Conservation (phyloP, 2,113 vertebrate genomes). For the Ramphastos sulfuratus region DNA sequence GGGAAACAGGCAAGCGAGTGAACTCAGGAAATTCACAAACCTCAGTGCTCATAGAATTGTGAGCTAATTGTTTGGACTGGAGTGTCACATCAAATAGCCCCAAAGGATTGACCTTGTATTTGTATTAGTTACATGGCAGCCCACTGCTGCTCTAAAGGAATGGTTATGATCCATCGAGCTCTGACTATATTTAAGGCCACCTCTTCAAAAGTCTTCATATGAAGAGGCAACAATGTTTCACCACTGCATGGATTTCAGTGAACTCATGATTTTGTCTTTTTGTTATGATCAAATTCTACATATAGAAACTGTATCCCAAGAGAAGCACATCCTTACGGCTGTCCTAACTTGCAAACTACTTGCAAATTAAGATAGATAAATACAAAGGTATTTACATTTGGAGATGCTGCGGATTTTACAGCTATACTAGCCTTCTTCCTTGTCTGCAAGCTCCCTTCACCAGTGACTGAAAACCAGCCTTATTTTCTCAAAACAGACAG, state of each 20-base stretch:
- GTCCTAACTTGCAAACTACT: not conserved
- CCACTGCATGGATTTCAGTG: accelerated
- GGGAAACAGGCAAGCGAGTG: not conserved
- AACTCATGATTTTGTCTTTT: not conserved
- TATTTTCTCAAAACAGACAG: not conserved
- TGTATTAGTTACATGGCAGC: conserved; percentile 13
- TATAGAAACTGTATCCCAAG: not conserved
- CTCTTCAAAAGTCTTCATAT: not conserved
- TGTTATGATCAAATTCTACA: not conserved
- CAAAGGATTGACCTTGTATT: conserved; percentile 24
- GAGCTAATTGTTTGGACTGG: conserved; percentile 15
- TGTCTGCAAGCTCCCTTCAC: not conserved
- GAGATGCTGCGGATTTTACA: not conserved
- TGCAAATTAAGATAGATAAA: not conserved
- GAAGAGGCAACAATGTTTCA: not conserved
- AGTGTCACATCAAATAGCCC: not conserved
- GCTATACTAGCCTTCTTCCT: accelerated
- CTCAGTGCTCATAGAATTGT: not conserved
- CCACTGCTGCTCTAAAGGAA: not conserved
- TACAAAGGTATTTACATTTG: not conserved
- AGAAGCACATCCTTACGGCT: not conserved
- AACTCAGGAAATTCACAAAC: conserved; percentile 20
- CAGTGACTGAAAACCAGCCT: not conserved
- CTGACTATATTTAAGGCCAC: not conserved
- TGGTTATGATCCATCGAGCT: not conserved